Conservation (phyloP, 2,797 vertebrate genomes). For the Pagetopsis macropterus region DNA sequence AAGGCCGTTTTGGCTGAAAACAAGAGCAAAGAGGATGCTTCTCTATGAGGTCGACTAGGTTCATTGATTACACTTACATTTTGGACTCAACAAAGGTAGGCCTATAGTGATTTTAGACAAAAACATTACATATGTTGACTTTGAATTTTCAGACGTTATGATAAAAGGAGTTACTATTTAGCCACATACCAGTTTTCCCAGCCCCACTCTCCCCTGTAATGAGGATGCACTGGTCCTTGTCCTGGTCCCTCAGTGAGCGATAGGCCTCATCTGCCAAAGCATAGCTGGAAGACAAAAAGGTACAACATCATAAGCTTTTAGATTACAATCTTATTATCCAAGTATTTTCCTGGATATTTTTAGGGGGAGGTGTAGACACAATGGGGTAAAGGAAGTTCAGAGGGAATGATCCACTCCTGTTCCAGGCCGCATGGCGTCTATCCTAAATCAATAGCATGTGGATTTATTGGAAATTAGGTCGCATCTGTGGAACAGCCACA, state of each 20-base stretch:
- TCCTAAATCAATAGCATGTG: conserved; percentile 61
- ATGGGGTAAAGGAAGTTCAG: conserved; percentile 26
- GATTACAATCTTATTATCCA: neutral
- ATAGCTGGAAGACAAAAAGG: conserved; percentile 84
- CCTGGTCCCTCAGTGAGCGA: conserved; percentile 96
- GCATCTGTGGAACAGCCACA: conserved; percentile 53
- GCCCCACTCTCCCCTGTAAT: conserved; percentile 99
- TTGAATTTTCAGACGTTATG: too few species aligned
- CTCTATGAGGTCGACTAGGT: too few species aligned
- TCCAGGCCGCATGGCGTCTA: conserved; percentile 38
- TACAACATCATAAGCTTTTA: conserved; percentile 18
- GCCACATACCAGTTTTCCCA: conserved; percentile 93
- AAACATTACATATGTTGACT: too few species aligned
- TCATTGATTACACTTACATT: too few species aligned
- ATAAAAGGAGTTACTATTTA: neutral
- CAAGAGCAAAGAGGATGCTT: too few species aligned
- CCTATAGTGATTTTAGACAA: too few species aligned
- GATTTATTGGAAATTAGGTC: conserved; percentile 56
- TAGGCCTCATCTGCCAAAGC: conserved; percentile 98
- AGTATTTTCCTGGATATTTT: conserved; percentile 23
- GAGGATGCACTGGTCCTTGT: conserved; percentile 99
- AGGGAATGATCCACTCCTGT: neutral
- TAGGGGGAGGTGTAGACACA: neutral
- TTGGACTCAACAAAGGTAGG: too few species aligned
- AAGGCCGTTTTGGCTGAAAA: too few species aligned